Evolutionary conservation across 2,113 vertebrate genomes (phyloP).

Genomic region (Microcebus ravelobensis): DNA sequence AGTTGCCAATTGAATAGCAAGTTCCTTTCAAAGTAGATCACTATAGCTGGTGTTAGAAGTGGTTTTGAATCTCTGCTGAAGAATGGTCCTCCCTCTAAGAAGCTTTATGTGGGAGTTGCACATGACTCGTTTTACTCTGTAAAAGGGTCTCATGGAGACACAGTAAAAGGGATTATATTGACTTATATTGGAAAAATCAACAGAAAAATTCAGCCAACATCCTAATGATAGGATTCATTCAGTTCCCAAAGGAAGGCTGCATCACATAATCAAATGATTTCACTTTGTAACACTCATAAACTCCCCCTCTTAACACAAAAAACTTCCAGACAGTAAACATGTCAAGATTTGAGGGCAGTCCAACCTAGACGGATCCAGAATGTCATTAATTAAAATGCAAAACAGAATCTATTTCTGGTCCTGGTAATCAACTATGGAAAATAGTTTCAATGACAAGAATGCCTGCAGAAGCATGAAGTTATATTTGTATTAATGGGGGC

Average conservation of each 20-base stretch:
- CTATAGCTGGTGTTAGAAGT: conserved; percentile 36
- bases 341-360: conserved; percentile 51
- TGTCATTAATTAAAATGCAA: conserved; percentile 74
- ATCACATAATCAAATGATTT: conserved; percentile 1
- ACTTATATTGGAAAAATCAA: conserved; percentile 35
- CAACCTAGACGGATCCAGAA: conserved; percentile 53
- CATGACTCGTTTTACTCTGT: background rate
- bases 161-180: background rate
- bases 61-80: conserved; percentile 36
- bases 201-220: conserved; percentile 45
- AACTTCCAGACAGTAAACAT: conserved; percentile 49
- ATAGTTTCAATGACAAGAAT: conserved; percentile 55
- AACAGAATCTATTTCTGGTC: conserved; percentile 74
- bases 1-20: conserved; percentile 43
- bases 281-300: conserved; percentile 27
- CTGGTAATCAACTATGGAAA: conserved; percentile 77
- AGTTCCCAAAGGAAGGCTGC: background rate
- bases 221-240: conserved; percentile 29
- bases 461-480: conserved; percentile 15
- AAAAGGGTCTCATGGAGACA: conserved; percentile 2
- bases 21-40: conserved; percentile 63
- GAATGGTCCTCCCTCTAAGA: conserved; percentile 10
- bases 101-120: conserved; percentile 37
- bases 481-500: conserved; percentile 37
- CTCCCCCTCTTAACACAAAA: background rate